Base-by-base conservation (phyloP, 2,888 invertebrate genomes). In the Mesoligia furuncula region DNA sequence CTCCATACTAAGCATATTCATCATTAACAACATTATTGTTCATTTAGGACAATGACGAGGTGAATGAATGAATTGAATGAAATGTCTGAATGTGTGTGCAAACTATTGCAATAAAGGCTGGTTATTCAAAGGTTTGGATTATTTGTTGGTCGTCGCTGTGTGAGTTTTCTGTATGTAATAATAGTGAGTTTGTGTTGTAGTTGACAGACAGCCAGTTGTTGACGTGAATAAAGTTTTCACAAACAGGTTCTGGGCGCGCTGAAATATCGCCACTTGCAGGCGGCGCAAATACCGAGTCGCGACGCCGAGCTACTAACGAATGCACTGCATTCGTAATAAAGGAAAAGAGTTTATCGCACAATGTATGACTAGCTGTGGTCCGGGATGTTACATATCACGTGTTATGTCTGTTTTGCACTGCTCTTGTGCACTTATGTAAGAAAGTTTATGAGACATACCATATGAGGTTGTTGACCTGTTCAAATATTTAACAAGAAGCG, bases 201-300 rank as follows among this genome's bases (percentile, higher is more conserved):
- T 90, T 93, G 93, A 94, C 93, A 93, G 93, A 93, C 93, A 93
- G 91, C 88, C 87, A 88, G 88, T 90, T 91, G 92, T 92, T 92
- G 91, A 93, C 90, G 92, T 90, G 92, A 93, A 93, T 93, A 94
- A 94, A 95, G 93, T 95, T 95, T 94, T 94, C 93, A 92, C 93
- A 93, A 93, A 93, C 93, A 92, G 90, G 90, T 90, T 87, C 90
- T 90, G 91, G 89, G 90, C 86, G 84, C 86, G 88, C 88, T 92
- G 92, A 91, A 91, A 93, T 95, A 94, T 95, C 93, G 93, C 95
- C 94, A 94, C 94, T 95, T 94, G 93, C 95, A 95, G 95, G 90
- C 94, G 91, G 90, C 90, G 91, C 91, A 90, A 91, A 90, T 90
- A 90, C 90, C 89, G 90, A 90, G 91, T 79, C 89, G 87, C 87